Conservation (phyloP, 2,888 invertebrate genomes). For the Cryptosula pallasiana region DNA sequence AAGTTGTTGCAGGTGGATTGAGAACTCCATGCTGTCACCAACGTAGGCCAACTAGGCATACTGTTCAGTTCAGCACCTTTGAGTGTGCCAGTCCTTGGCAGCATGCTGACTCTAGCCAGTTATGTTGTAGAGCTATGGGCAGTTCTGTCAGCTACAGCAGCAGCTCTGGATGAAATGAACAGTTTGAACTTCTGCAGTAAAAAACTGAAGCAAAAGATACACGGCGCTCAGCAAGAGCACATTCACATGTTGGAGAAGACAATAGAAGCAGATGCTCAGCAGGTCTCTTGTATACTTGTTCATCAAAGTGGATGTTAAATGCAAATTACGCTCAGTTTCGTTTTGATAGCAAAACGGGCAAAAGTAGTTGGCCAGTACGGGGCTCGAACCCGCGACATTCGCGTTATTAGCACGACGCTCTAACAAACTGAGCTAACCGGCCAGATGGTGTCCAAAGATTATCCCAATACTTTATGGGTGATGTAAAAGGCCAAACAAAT, state of each 20-base stretch:
- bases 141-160: constrained; percentile 55
- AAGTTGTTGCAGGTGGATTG: constrained; percentile 27
- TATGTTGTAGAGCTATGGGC: not conserved
- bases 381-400: no score
- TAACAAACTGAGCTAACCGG: no score
- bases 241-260: constrained; percentile 56
- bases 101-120: no score
- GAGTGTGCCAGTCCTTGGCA: no score
- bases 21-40: constrained; percentile 23
- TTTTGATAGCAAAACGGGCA: not conserved
- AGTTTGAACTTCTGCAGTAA: constrained; percentile 65
- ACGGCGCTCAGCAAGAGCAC: constrained; percentile 74
- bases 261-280: constrained; percentile 35
- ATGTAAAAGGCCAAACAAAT: constrained; percentile 24
- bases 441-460: no score
- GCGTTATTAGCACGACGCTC: no score
- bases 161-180: constrained; percentile 66
- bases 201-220: constrained; percentile 69
- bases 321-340: not conserved
- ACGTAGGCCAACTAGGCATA: no score
- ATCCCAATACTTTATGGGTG: constrained; percentile 8
- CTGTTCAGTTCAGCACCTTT: no score
- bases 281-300: constrained; percentile 8
- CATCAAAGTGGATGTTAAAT: constrained; percentile 12
- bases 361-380: no score